Evolutionary conservation across 2,797 vertebrate genomes (phyloP), one percentile per base, ranked within the genome.

Genomic region (Lepilemur septentrionalis): DNA sequence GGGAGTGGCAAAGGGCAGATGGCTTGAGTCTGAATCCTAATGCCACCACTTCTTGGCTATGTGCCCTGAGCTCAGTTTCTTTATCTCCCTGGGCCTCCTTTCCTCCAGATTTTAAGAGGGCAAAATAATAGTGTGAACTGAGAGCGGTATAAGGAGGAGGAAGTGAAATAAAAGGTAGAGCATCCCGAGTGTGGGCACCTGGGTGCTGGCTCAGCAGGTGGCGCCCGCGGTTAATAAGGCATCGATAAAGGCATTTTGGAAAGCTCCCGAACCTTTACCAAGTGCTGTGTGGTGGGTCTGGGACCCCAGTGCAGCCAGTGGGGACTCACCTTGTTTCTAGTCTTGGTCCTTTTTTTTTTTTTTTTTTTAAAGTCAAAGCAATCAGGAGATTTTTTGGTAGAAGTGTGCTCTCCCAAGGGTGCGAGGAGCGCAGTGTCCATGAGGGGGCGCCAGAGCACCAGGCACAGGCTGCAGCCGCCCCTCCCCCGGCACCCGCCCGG

Each of bases 361-460:
- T 32, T 65, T n/a, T 65, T 65, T 20, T 48, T 10, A 46, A 90
- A 69, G 61, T 1, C 22, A 18, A 18, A 61, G n/a, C 7, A 23
- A 50, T 55, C 9, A 25, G n/a, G 32, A 41, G 28, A 41, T 78
- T 79, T 50, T 55, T 78, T 35, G 20, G 35, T 48, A 23, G 15
- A 96, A 76, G 52, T 8, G n/a, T 25, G n/a, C 10, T 0, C 12
- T 9, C 18, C 10, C n/a, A 7, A 2, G 25, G 35, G 15, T 78
- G 57, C 89, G 79, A 86, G 35, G n/a, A 80, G 20, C 7, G 10
- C 25, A 7, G 55, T 76, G 63, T 22, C 95, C 97, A 69, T 1
- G 1, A 96, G 97, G 73, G 81, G 97, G 94, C 63, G 50, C 79
- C 88, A 94, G 93, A 97, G 75, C 75, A 50, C 75, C 25, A n/a